phyloP scores from a whole-genome alignment of 2,113 vertebrate genomes.

The Phrynocephalus versicolor region DNA sequence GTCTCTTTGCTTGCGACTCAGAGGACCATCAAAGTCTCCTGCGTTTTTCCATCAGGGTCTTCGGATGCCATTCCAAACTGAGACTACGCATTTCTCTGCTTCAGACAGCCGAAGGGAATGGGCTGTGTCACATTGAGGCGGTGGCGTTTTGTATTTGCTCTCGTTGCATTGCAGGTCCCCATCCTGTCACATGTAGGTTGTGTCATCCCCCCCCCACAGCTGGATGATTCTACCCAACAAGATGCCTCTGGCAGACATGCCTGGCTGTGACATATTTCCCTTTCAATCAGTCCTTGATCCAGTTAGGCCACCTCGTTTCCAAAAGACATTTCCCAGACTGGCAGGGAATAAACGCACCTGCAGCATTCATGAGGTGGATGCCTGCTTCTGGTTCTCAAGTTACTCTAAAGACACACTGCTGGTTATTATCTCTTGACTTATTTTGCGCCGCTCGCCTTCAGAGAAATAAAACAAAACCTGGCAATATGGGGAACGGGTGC shows the following conservation, averaged over 20 bases:
- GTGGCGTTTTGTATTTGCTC: constrained; percentile 21
- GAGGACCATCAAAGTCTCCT: constrained; percentile 52
- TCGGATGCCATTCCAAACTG: constrained; percentile 51
- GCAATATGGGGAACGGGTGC: constrained; percentile 53
- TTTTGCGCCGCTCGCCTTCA: constrained; percentile 31
- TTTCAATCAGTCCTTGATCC: constrained; percentile 45
- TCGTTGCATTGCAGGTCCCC: neutral
- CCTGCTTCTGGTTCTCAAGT: constrained; percentile 30
- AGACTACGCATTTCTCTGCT: constrained; percentile 56
- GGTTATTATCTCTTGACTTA: constrained; percentile 48
- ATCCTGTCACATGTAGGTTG: neutral
- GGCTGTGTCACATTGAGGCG: constrained; percentile 28
- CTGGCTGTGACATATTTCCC: constrained; percentile 58
- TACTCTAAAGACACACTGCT: constrained; percentile 23
- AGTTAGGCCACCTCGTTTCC: constrained; percentile 46
- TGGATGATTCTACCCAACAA: constrained; percentile 39
- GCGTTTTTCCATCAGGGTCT: constrained; percentile 45
- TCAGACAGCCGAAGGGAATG: constrained; percentile 56
- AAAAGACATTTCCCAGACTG: constrained; percentile 46
- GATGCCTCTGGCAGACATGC: constrained; percentile 33
- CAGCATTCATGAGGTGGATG: neutral
- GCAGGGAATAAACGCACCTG: constrained; percentile 35
- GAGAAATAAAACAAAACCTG: neutral
- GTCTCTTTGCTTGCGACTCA: constrained; percentile 45
- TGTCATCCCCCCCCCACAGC: constrained; percentile 32